Conservation (phyloP, 2,113 vertebrate genomes). For the Stercorarius parasiticus region DNA sequence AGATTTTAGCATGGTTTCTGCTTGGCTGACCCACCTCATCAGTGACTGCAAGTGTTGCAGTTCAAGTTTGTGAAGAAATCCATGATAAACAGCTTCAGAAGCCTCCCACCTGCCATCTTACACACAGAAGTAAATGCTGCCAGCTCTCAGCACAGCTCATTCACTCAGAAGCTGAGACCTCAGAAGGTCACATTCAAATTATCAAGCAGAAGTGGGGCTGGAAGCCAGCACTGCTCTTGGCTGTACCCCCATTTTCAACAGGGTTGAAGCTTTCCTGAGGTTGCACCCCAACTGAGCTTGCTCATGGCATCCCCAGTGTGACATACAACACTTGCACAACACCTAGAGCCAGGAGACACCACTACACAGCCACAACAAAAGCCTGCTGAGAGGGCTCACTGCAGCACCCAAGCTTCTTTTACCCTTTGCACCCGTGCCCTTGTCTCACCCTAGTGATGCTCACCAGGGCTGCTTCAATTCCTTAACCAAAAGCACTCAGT, state of each 20-base stretch:
- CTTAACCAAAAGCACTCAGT: accelerated
- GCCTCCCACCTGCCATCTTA: not conserved
- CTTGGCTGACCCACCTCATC: not conserved
- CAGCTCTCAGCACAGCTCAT: not conserved
- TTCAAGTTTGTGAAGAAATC: not conserved
- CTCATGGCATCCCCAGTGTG: accelerated
- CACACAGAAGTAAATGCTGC: accelerated
- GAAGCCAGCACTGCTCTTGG: not conserved
- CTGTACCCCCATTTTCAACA: accelerated
- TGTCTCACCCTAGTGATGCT: not conserved
- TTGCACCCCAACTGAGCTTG: accelerated
- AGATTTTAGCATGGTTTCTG: not conserved
- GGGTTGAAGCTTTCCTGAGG: not conserved
- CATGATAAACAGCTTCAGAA: not conserved
- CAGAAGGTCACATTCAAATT: not conserved
- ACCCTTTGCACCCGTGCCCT: not conserved
- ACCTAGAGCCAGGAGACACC: not conserved
- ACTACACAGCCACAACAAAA: too few species aligned
- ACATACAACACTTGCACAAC: too few species aligned
- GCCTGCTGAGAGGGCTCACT: not conserved
- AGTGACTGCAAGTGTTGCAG: accelerated
- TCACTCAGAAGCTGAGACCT: not conserved
- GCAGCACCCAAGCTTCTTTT: not conserved
- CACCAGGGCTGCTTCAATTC: not conserved
- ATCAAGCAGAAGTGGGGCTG: accelerated